phyloP scores from a whole-genome alignment of 2,797 vertebrate genomes.

The Garrulus glandarius region DNA sequence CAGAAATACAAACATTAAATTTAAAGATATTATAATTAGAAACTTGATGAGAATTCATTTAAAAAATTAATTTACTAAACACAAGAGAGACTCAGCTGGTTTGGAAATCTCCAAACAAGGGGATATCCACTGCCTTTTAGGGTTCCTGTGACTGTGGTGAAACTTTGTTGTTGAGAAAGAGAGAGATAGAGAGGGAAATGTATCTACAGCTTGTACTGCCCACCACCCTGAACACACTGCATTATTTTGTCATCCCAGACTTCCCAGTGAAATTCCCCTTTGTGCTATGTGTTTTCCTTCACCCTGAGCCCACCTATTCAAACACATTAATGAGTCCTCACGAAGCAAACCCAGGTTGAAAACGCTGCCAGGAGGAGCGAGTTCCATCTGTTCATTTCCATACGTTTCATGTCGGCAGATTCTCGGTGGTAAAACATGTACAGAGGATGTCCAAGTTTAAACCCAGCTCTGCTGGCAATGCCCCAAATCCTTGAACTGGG shows the following conservation, averaged over 20 bases:
- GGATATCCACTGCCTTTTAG: background rate
- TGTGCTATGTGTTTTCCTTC: background rate
- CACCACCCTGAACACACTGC: background rate
- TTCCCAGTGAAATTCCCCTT: background rate
- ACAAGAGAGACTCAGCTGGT: constrained; percentile 19
- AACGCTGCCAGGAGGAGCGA: background rate
- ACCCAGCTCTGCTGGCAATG: background rate
- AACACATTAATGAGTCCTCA: background rate
- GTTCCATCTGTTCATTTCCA: background rate
- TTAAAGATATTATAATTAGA: constrained; percentile 83
- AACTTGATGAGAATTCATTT: constrained; percentile 73
- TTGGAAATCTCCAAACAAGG: constrained; percentile 36
- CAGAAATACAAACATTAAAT: constrained; percentile 80
- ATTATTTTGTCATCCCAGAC: background rate
- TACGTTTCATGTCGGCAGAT: background rate
- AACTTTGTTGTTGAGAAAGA: background rate
- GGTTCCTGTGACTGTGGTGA: background rate
- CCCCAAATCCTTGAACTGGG: background rate
- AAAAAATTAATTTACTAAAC: constrained; percentile 75
- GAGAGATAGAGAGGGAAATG: background rate
- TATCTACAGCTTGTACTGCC: background rate
- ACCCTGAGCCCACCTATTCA: background rate
- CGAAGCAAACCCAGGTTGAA: background rate
- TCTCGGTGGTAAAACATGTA: fast-evolving
- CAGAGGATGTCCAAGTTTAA: background rate